Conservation (phyloP, 37 sponge, comb jelly and placozoan species). For the Oopsacas minuta region DNA sequence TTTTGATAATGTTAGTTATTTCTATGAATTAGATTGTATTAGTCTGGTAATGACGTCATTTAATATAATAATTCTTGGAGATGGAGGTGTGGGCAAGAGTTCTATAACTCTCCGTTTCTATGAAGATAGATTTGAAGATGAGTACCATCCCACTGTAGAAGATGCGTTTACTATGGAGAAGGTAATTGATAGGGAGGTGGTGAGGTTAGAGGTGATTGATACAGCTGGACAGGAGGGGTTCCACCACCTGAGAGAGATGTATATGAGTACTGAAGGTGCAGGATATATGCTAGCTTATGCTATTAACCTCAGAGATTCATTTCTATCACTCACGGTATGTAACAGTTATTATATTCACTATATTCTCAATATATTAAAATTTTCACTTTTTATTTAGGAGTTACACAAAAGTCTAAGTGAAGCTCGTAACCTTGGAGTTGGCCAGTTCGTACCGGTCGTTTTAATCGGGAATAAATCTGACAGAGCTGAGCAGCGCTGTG, state of each 20-base stretch:
- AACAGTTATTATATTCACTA: too few species aligned
- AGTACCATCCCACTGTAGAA: background rate
- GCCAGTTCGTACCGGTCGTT: background rate
- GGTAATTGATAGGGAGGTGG: conserved; percentile 1
- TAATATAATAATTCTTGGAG: conserved; percentile 10
- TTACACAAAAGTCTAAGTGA: background rate
- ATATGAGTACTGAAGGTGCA: background rate
- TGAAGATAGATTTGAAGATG: background rate
- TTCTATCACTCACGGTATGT: conserved; percentile 1
- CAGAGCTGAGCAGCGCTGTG: background rate
- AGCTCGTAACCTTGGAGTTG: background rate
- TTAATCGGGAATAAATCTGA: background rate
- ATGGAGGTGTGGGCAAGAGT: conserved; percentile 15
- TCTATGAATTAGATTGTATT: too few species aligned
- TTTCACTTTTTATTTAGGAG: too few species aligned
- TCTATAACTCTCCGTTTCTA: conserved; percentile 14
- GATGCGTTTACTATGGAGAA: conserved; percentile 8
- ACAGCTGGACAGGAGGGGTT: background rate
- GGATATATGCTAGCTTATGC: background rate
- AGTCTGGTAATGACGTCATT: background rate
- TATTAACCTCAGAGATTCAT: background rate
- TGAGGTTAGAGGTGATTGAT: background rate
- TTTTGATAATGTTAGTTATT: too few species aligned
- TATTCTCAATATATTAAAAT: too few species aligned
- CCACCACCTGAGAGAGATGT: conserved; percentile 1